Percentiles rank a stretch among this genome's conserved stretches.
These are phyloP conservation scores for Pelobates cultripes DNA, from an alignment of 2,797 vertebrate species.

Conservation along the genomic window DNA sequence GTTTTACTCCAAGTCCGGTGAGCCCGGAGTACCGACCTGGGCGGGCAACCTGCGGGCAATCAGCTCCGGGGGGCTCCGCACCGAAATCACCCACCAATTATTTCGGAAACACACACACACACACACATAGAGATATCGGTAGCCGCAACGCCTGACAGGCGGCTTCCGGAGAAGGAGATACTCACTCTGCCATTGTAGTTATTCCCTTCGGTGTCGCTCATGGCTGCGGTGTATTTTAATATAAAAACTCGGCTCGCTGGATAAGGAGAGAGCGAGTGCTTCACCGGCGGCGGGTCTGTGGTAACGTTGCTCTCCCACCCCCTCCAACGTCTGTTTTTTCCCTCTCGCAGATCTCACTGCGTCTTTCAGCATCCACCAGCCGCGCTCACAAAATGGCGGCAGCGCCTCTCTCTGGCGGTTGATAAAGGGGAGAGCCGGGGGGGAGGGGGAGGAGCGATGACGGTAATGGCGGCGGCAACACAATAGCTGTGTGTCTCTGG, in stretches of 20 bases:
- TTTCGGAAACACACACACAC: neutral
- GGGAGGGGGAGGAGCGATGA: conserved; percentile 7
- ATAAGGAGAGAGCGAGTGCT: neutral
- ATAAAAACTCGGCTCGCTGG: neutral
- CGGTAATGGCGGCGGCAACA: neutral
- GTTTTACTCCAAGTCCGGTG: neutral
- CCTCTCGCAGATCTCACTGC: neutral
- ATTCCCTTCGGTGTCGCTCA: conserved; percentile 32
- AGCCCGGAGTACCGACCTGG: neutral
- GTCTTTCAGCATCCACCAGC: neutral
- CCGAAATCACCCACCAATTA: no score
- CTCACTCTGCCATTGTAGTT: conserved; percentile 33
- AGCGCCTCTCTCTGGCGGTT: conserved; percentile 15
- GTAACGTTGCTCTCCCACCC: neutral
- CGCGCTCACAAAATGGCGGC: conserved; percentile 46
- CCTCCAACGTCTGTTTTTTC: neutral
- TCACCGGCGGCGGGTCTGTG: neutral
- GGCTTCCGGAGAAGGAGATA: neutral
- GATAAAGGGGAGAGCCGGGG: conserved; percentile 20
- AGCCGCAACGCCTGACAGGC: neutral
- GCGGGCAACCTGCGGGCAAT: neutral
- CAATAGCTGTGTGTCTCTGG: neutral
- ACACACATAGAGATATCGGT: neutral
- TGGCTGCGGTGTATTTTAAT: neutral
- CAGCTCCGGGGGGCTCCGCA: no score